Evolutionary conservation across 2,888 invertebrate species (phyloP), one percentile per base, ranked within the genome.

Genomic region (Drosophila eohydei): DNA sequence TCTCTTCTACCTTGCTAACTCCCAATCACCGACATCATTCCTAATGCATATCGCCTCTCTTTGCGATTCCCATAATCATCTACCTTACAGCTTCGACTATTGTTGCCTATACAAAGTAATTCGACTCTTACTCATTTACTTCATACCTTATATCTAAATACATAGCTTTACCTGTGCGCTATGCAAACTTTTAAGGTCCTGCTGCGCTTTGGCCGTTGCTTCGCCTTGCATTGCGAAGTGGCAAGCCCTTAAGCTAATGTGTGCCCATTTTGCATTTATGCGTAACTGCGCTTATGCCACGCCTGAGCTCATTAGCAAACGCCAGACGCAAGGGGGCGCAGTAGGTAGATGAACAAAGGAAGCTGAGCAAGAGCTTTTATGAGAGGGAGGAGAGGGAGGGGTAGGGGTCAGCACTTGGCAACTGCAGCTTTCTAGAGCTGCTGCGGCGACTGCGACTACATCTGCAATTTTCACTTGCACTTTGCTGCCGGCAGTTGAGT

Each of bases 191-290:
- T 28, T 2, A 38, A 51, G 52, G 67, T 63, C 40, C 72, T 50
- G 54, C 57, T 58, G 44, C 55, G 50, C 62, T 60, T 58, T 16
- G 34, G 46, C 38, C 48, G 51, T 61, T 30, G 28, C n/a, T 54
- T 52, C 67, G 3, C 54, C 26, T n/a, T 43, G 56, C 72, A 32
- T 9, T 38, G 50, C 57, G 50, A 55, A 63, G 62, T 36, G 56
- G 43, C 75, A 43, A 66, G 73, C 80, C 80, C 86, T 86, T 80
- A 66, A 77, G 89, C 89, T 86, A 83, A 83, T 88, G 81, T 89
- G 89, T 80, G 83, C 74, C 83, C 84, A 87, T 89, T 86, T 86
- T 67, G 74, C 71, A 83, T 81, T 81, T 83, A 89, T 89, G 89
- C 83, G 83, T 88, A 83, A 81, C 74, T 70, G 71, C 66, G 80